Conservation (phyloP, 2,113 vertebrate species). For the Eublepharis macularius region DNA sequence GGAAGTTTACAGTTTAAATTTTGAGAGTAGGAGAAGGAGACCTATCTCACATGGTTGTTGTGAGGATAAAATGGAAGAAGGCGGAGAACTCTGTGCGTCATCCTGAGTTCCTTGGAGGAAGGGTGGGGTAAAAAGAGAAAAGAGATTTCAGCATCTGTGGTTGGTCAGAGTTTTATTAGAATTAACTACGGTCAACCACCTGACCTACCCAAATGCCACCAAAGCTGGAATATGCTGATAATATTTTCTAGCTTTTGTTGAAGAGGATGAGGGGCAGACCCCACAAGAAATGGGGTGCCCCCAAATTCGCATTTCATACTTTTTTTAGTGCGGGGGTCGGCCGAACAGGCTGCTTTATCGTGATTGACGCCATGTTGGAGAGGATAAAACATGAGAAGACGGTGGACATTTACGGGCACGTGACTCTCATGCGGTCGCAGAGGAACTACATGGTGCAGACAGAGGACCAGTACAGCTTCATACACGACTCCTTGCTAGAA, state of each 20-base stretch:
- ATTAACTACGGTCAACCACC: no score
- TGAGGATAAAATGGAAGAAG: no score
- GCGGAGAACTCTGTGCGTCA: no score
- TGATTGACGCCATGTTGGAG: conserved; percentile 98
- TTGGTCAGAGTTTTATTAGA: no score
- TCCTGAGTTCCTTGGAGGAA: no score
- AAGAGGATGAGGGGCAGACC: no score
- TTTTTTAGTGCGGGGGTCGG: conserved; percentile 89
- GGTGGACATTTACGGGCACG: conserved; percentile 95
- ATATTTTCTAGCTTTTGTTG: fast-evolving
- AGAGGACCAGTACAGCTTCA: conserved; percentile 99
- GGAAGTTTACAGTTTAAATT: background rate
- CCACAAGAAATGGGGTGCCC: no score
- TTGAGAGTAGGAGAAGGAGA: background rate
- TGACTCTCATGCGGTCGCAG: conserved; percentile 97
- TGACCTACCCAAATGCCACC: no score
- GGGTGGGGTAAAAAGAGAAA: no score
- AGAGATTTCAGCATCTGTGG: no score
- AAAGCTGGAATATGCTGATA: fast-evolving
- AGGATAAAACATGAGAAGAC: conserved; percentile 97
- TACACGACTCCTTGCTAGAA: conserved; percentile 96
- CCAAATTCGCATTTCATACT: no score
- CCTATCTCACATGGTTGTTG: no score
- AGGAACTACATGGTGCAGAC: conserved; percentile 99
- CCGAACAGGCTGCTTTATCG: conserved; percentile 95